A percentile compares a stretch with the other conserved stretches of the same genome.
Conservation (phyloP, 2,113 vertebrate genomes). For the Burhinus bistriatus region DNA sequence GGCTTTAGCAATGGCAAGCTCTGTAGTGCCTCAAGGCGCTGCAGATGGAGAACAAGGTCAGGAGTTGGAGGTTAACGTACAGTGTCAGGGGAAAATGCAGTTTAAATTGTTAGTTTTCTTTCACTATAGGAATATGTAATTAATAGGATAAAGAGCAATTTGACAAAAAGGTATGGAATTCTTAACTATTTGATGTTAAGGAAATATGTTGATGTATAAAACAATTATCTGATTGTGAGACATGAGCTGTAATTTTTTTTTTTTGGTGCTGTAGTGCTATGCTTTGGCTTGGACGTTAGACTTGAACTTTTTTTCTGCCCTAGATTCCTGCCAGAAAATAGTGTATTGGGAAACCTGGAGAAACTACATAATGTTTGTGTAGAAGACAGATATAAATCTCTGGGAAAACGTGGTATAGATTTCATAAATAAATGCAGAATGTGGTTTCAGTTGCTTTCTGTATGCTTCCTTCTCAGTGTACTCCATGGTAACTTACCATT, state of each 20-base stretch:
- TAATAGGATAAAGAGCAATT: not conserved
- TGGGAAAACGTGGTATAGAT: fast-evolving
- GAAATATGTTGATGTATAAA: not conserved
- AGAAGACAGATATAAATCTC: not conserved
- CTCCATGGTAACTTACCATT: not conserved
- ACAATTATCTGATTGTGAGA: not conserved
- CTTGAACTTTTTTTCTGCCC: not conserved
- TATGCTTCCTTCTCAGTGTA: not conserved
- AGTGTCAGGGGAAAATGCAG: not conserved
- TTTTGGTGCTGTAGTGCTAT: not conserved
- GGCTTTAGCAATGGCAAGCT: not conserved
- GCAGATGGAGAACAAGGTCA: not conserved
- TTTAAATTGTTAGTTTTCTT: not conserved
- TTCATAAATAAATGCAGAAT: not conserved
- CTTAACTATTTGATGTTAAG: not conserved
- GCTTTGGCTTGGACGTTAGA: not conserved
- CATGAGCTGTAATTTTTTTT: not conserved
- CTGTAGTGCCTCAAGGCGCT: not conserved
- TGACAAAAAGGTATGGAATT: not conserved
- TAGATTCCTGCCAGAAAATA: not conserved
- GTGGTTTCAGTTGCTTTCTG: not conserved
- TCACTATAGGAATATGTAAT: not conserved
- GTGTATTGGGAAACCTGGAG: not conserved
- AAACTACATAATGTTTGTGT: not conserved
- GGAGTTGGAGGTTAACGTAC: fast-evolving